A percentile compares a stretch with the other conserved stretches of the same genome.
These are phyloP conservation scores for Sepioteuthis lessoniana DNA, from an alignment of 2,888 invertebrate species.

Conservation along the genomic window DNA sequence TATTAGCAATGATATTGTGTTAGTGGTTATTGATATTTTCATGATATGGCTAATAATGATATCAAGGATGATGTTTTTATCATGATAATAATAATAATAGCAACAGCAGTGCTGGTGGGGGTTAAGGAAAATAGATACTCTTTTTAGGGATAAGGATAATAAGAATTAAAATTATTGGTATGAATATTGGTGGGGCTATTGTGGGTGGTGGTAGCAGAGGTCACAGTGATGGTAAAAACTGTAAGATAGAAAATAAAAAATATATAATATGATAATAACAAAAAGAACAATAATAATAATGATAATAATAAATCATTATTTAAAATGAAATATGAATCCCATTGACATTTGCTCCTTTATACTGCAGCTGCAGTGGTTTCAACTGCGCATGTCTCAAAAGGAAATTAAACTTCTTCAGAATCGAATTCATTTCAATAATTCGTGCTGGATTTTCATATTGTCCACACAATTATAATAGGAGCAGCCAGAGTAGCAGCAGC, in stretches of 20 bases:
- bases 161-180: background rate
- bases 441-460: background rate
- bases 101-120: background rate
- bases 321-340: background rate
- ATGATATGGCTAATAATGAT: background rate
- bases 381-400: conserved; percentile 6
- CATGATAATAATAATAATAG: background rate
- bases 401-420: conserved; percentile 33
- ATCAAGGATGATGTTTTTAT: background rate
- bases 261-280: background rate
- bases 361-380: background rate
- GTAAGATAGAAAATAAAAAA: background rate
- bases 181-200: too few species aligned
- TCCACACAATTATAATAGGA: background rate
- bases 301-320: background rate
- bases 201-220: too few species aligned
- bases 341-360: background rate
- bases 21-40: background rate
- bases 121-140: background rate
- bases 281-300: background rate
- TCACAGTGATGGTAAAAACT: background rate
- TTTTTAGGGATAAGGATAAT: background rate
- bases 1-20: background rate
- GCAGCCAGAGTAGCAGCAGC: background rate
- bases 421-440: background rate